phyloP scores from a whole-genome alignment of 2,113 vertebrate species.

The Rhabdornis inornatus region DNA sequence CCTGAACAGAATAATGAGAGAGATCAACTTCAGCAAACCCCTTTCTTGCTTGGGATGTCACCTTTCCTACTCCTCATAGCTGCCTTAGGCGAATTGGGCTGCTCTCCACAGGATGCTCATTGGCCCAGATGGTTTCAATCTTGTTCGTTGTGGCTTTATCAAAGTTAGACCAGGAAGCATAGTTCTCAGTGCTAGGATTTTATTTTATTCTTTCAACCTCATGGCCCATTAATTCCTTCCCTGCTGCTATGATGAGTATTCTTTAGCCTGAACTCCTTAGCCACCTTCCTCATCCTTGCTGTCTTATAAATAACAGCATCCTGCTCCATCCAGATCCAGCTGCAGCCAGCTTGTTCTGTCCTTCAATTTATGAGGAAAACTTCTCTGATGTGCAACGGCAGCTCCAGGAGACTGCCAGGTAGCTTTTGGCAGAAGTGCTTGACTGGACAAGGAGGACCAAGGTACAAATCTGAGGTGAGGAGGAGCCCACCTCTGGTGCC shows the following conservation, averaged over 20 bases:
- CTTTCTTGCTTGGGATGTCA: background rate
- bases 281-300: background rate
- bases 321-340: background rate
- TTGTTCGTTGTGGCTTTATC: background rate
- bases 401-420: background rate
- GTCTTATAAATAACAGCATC: background rate
- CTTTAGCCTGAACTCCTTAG: background rate
- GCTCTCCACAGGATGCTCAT: background rate
- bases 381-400: background rate
- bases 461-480: background rate
- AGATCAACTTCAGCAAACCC: background rate
- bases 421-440: background rate
- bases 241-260: background rate
- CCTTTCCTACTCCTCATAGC: background rate
- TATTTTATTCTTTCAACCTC: background rate
- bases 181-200: background rate
- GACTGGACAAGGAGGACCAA: background rate
- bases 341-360: background rate
- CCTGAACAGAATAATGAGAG: background rate
- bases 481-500: background rate
- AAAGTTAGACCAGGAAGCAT: background rate
- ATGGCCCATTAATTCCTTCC: background rate
- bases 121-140: background rate
- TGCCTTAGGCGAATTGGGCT: background rate
- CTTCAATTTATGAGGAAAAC: background rate